Evolutionary conservation across 2,888 invertebrate species (phyloP).

Genomic region (Urechis unicinctus): DNA sequence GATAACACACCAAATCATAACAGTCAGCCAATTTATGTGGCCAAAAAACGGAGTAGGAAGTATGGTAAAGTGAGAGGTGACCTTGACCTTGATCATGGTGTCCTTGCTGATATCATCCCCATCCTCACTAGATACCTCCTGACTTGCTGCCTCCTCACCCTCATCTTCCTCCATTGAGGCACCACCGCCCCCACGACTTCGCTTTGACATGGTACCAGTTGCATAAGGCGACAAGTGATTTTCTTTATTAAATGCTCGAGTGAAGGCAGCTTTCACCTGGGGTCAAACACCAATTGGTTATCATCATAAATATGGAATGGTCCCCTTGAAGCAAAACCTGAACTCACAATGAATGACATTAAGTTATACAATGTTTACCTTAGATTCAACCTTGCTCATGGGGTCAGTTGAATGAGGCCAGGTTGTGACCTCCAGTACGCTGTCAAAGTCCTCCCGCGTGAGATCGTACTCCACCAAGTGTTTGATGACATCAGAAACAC

Average conservation of each 20-base stretch:
- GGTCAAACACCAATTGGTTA: constrained; percentile 10
- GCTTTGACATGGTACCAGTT: constrained; percentile 57
- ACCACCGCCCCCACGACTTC: constrained; percentile 46
- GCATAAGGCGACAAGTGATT: constrained; percentile 73
- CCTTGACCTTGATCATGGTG: constrained; percentile 23
- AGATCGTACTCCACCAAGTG: constrained; percentile 80
- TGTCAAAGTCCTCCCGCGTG: constrained; percentile 84
- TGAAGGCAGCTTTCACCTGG: constrained; percentile 87
- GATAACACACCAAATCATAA: no score
- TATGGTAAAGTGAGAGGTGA: no score
- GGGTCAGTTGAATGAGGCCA: constrained; percentile 72
- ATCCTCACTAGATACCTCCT: constrained; percentile 46
- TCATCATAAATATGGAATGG: no score
- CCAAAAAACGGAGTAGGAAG: no score
- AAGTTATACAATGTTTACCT: constrained; percentile 31
- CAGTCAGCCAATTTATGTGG: no score
- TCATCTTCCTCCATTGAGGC: constrained; percentile 28
- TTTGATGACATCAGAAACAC: constrained; percentile 64
- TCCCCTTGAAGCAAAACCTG: no score
- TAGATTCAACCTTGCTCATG: constrained; percentile 61
- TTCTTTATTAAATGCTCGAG: constrained; percentile 84
- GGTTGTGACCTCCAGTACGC: constrained; percentile 72
- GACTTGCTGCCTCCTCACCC: constrained; percentile 44
- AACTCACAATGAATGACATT: not conserved
- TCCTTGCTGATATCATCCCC: constrained; percentile 17